These are phyloP conservation scores for Eulemur rufifrons DNA, from an alignment of 2,113 vertebrate genomes.

Conservation along the genomic window DNA sequence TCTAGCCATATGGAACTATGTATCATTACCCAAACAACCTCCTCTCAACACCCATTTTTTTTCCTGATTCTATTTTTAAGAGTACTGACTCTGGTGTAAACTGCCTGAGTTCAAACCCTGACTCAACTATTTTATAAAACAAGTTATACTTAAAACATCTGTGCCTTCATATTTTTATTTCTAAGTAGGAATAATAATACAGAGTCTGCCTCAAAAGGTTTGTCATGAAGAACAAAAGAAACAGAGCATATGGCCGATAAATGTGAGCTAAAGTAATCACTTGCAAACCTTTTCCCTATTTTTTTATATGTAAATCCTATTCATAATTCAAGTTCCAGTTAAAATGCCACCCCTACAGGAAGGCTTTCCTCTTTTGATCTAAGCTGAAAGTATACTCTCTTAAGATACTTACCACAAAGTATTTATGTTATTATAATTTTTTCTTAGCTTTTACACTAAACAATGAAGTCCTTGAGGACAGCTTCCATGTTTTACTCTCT, in stretches of 20 bases:
- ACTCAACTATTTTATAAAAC: not conserved
- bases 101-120: not conserved
- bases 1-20: not conserved
- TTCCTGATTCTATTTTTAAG: constrained; percentile 13
- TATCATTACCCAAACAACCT: not conserved
- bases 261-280: not conserved
- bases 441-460: not conserved
- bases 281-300: not conserved
- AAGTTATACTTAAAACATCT: not conserved
- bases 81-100: not conserved
- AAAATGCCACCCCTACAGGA: not conserved
- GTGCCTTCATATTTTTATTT: not conserved
- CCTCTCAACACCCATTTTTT: not conserved
- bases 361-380: not conserved
- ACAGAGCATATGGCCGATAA: not conserved
- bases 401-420: not conserved
- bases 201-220: not conserved
- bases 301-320: not conserved
- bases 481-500: not conserved
- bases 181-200: not conserved
- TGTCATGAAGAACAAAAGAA: not conserved
- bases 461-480: not conserved
- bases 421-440: not conserved
- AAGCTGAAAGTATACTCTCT: not conserved
- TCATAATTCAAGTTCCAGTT: not conserved